Conservation (phyloP, 2,888 invertebrate genomes). For the Kryphioiulus occultus region DNA sequence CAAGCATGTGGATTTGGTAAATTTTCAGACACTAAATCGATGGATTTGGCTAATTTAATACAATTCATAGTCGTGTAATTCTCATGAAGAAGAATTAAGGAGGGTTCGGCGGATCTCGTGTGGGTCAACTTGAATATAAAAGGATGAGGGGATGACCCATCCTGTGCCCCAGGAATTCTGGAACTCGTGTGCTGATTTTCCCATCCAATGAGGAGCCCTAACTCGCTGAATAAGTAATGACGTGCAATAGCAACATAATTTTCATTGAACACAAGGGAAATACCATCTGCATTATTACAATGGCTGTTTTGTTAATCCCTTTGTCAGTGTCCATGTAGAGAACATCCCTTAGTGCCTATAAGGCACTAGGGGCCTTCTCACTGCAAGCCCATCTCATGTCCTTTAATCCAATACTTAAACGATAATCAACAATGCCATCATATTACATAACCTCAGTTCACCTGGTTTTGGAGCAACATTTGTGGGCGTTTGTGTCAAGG, state of each 20-base stretch:
- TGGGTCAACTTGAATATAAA: slow-evolving; percentile 33
- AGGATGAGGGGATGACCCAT: slow-evolving; percentile 27
- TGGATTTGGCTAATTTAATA: slow-evolving; percentile 1
- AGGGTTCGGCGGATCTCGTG: background rate
- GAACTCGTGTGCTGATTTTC: slow-evolving; percentile 24
- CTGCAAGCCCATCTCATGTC: background rate
- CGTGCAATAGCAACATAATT: slow-evolving; percentile 11
- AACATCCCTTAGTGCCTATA: background rate
- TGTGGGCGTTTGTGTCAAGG: slow-evolving; percentile 22
- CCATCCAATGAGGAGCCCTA: slow-evolving; percentile 11
- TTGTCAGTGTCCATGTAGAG: background rate
- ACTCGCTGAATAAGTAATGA: slow-evolving; percentile 43
- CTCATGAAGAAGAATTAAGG: slow-evolving; percentile 2
- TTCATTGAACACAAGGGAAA: slow-evolving; percentile 41
- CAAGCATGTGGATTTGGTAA: background rate
- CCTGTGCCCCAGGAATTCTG: background rate
- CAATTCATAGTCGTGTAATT: slow-evolving; percentile 27
- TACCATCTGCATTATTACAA: slow-evolving; percentile 41
- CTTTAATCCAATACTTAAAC: background rate
- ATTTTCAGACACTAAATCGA: background rate
- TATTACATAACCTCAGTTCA: background rate
- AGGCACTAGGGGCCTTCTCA: background rate
- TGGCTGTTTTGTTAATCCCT: slow-evolving; percentile 10
- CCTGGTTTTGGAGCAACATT: background rate
- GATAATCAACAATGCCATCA: background rate